Evolutionary conservation across 2,888 invertebrate species (phyloP), one percentile per base, ranked within the genome.

Genomic region (Cecidostiba fungosa): DNA sequence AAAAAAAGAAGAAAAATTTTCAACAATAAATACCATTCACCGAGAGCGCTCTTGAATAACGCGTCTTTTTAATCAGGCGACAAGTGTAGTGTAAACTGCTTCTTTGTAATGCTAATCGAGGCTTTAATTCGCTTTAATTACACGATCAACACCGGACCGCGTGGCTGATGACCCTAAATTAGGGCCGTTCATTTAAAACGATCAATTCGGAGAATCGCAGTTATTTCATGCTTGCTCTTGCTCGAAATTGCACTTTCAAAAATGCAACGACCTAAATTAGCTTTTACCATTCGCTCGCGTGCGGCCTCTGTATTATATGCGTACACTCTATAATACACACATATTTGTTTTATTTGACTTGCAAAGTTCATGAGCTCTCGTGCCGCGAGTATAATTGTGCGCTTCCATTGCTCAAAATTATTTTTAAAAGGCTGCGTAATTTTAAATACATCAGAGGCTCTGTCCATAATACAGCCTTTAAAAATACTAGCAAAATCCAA

Each of bases 151-250:
- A 79, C 62, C 6, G 62, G 23, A 54, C 66, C 39, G 14, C 59
- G 10, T n/a, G 29, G 47, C 50, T 84, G 84, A 78, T 66, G 43
- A 29, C 50, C 43, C 66, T 54, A 79, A 84, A 84, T 84, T 84
- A 69, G 74, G 69, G 43, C 76, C 14, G n/a, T 50, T 69, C 78
- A 36, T 78, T 74, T 69, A 74, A 66, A 32, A 36, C 76, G 47
- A 85, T 85, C 84, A 80, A 80, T 85, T 85, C 80, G 43, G n/a
- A 80, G 84, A 85, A 85, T 77, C 80, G 74, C 76, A 69, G 59
- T 80, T 76, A 66, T 84, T 74, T 79, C 70, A 23, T 43, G 77
- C n/a, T 14, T 39, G 80, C 76, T 70, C 80, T 85, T 74, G 80
- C 19, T 66, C 80, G 70, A 77, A 85, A 84, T 78, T 80, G 76